Evolutionary conservation across 2,888 invertebrate species (phyloP).

Genomic region (Aquatica leii): DNA sequence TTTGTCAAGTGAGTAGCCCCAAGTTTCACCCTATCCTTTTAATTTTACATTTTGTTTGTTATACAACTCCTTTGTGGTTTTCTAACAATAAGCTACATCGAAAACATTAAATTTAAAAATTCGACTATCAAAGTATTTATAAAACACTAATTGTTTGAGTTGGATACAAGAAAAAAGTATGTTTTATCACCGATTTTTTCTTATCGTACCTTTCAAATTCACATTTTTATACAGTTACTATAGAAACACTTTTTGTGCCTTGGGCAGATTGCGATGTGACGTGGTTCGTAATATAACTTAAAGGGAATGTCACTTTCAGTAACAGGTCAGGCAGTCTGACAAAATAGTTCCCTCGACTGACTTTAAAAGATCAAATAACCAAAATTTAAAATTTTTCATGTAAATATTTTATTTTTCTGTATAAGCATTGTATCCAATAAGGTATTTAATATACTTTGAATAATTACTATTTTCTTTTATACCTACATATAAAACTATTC

Average conservation of each 20-base stretch:
- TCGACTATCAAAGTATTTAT: background rate
- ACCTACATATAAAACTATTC: too few relatives aligned
- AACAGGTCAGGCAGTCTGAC: slow-evolving; percentile 55
- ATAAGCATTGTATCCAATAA: too few relatives aligned
- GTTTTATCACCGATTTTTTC: slow-evolving; percentile 5
- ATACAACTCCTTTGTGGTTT: slow-evolving; percentile 12
- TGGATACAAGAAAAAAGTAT: background rate
- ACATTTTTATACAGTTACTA: slow-evolving; percentile 5
- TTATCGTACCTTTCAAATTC: background rate
- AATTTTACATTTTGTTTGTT: slow-evolving; percentile 27
- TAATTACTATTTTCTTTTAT: too few relatives aligned
- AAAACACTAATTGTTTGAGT: too few relatives aligned
- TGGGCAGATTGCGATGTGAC: slow-evolving; percentile 30
- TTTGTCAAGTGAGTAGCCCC: slow-evolving; percentile 29
- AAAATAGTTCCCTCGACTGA: slow-evolving; percentile 55
- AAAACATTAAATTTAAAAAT: slow-evolving; percentile 21
- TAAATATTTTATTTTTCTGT: too few relatives aligned
- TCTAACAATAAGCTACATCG: slow-evolving; percentile 14
- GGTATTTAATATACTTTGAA: too few relatives aligned
- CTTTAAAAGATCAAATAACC: slow-evolving; percentile 46
- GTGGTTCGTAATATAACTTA: slow-evolving; percentile 26
- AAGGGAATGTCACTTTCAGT: slow-evolving; percentile 36
- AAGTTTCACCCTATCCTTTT: slow-evolving; percentile 28
- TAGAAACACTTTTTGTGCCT: slow-evolving; percentile 25
- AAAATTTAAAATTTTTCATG: too few relatives aligned